Evolutionary conservation across 2,888 invertebrate genomes (phyloP), one percentile per base, ranked within the genome.

Genomic region (Phymatocera aterrima): DNA sequence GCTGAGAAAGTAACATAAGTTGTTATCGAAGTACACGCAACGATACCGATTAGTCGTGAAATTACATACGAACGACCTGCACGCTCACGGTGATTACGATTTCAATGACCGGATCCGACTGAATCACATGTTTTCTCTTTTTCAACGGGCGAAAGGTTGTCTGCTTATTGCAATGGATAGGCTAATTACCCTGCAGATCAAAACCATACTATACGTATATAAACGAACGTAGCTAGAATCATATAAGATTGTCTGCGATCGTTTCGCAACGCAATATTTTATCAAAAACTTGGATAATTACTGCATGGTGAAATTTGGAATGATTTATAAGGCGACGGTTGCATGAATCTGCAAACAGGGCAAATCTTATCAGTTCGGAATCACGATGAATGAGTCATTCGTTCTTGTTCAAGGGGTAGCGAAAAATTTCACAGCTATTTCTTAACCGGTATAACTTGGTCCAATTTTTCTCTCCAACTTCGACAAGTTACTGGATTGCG

Each of bases 51-150:
- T 68, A 68, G 65, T 48, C 28, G 31, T 60, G 31, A 31, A 3
- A 64, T 21, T 43, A 24, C 12, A 28, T 18, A 40, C 54, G 15
- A 10, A 2, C 51, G 48, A 51, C 37, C 12, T 10, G 6, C 3
- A n/a, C 3, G 4, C 31, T n/a, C 8, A 4, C 12, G 43, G 70
- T 70, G 31, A 31, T 48, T 48, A 21, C 51, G 51, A 48, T 40
- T 70, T n/a, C 3, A 8, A 43, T 51, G 51, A 46, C 18, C 31
- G 15, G 15, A 70, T 74, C 54, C n/a, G 31, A 54, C 24, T 28
- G 46, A 68, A 43, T 68, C 12, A 68, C 34, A 28, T 46, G 46
- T 43, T 43, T 68, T 68, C 46, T 68, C 68, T 68, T 68, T 68
- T 68, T 43, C 28, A 68, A 68, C 46, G 40, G 68, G 8, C 24